Evolutionary conservation across 2,888 invertebrate genomes (phyloP), one percentile per base, ranked within the genome.

Genomic region (Epinotia bilunana): DNA sequence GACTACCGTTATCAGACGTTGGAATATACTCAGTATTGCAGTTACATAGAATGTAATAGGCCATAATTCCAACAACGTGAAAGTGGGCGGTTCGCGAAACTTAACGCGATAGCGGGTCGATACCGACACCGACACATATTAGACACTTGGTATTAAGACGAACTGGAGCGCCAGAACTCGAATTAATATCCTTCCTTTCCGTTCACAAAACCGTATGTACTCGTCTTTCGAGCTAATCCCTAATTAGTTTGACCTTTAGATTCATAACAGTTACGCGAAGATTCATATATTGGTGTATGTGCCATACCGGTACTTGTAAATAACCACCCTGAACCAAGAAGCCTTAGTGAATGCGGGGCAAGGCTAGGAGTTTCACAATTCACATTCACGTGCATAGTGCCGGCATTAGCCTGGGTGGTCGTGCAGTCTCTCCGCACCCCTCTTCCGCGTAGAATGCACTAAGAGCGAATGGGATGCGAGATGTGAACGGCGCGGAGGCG

Each of bases 341-440:
- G 79, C 82, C 82, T 73, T 78, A 78, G 70, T 67, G 72, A 75
- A 72, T 73, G 73, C 71, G 63, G 74, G 72, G 76, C 80, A 83
- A 83, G 83, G 83, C 79, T 80, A 83, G 80, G 80, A 77, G 78
- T 79, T 80, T 78, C 79, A 77, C 81, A 79, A 77, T 28, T 65
- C 63, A 77, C 74, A 76, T 61, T 73, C 77, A 78, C 77, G 74
- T 77, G 77, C 78, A 78, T 78, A 62, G 13, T 16, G 70, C 46
- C 77, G 74, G 76, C 77, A 77, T 18, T 6, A 53, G 73, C 74
- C 18, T 67, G 75, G 72, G 71, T 67, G 75, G 67, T 75, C 71
- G 71, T 75, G 75, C 67, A 67, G 23, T 70, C 39, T 57, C 13
- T 46, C 64, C 43, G 49, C 64, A 49, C 64, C 20, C 18, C 61